These are phyloP conservation scores for Cotesia chilonis DNA, from an alignment of 1,140 invertebrate species.

Conservation along the genomic window DNA sequence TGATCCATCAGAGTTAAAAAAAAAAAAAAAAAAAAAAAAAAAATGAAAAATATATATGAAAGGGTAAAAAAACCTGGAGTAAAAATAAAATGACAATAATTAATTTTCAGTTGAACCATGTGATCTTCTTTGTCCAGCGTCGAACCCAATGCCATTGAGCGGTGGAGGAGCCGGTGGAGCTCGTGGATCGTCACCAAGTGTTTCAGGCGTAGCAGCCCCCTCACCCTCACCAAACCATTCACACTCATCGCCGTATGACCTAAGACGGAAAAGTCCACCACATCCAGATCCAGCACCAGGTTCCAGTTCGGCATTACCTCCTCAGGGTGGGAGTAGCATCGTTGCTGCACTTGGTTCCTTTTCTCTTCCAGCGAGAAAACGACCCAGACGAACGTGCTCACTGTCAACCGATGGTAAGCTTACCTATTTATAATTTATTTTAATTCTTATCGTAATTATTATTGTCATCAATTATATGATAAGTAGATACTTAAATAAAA, in stretches of 20 bases:
- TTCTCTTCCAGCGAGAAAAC: slow-evolving; percentile 81
- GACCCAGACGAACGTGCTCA: slow-evolving; percentile 75
- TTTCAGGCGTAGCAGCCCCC: slow-evolving; percentile 64
- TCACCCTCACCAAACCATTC: slow-evolving; percentile 62
- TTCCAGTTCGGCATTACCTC: slow-evolving; percentile 62
- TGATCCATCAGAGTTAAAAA: too few species aligned
- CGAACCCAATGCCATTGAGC: slow-evolving; percentile 71
- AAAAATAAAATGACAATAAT: background rate
- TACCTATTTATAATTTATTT: slow-evolving; percentile 1
- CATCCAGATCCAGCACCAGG: slow-evolving; percentile 63
- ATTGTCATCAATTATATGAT: background rate
- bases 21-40: background rate
- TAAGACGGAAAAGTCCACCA: slow-evolving; percentile 82
- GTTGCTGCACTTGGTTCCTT: slow-evolving; percentile 68
- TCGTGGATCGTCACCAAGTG: slow-evolving; percentile 59
- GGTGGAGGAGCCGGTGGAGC: slow-evolving; percentile 56
- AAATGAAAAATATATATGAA: background rate
- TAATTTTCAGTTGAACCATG: slow-evolving; percentile 74
- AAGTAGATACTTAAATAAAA: too few species aligned
- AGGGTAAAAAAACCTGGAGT: background rate
- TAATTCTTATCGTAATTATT: background rate
- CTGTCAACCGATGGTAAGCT: slow-evolving; percentile 71
- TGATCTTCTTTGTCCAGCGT: slow-evolving; percentile 75
- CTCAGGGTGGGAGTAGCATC: slow-evolving; percentile 63
- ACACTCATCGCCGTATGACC: slow-evolving; percentile 86